Conservation (phyloP, 2,797 vertebrate species). For the Etheostoma nigrum region DNA sequence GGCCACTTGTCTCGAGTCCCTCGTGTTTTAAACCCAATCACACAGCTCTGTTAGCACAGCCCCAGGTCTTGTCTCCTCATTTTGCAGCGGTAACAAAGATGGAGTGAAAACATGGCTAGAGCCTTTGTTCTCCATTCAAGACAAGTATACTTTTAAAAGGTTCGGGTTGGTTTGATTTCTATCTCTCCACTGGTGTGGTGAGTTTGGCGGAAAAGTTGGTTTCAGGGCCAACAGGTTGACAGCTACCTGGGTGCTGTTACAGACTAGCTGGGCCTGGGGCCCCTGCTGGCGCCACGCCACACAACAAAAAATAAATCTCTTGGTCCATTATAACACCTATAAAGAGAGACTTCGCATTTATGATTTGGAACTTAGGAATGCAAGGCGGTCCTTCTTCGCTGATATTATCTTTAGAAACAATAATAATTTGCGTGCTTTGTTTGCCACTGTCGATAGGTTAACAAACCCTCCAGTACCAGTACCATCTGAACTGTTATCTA, state of each 20-base stretch:
- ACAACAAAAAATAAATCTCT: constrained; percentile 40
- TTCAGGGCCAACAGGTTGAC: constrained; percentile 73
- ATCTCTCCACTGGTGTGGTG: constrained; percentile 65
- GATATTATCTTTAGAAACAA: no score
- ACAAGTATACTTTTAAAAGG: constrained; percentile 75
- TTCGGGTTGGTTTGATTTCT: constrained; percentile 79
- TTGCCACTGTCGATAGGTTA: no score
- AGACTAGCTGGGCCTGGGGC: constrained; percentile 69
- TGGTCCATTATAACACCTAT: no score
- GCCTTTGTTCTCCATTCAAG: constrained; percentile 70
- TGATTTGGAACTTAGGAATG: no score
- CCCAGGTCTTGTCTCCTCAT: constrained; percentile 59
- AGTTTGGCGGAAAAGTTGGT: constrained; percentile 60
- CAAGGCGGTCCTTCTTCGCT: no score
- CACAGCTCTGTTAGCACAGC: constrained; percentile 55
- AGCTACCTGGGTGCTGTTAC: constrained; percentile 81
- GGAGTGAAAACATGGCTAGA: constrained; percentile 64
- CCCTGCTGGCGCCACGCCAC: constrained; percentile 76
- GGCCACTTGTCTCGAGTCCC: constrained; percentile 60
- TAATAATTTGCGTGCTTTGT: no score
- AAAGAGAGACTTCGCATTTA: no score
- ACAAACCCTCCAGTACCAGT: no score
- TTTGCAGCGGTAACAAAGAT: constrained; percentile 62
- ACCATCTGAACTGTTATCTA: no score
- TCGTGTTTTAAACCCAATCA: constrained; percentile 74